Evolutionary conservation across 2,113 vertebrate genomes (phyloP), one percentile per base, ranked within the genome.

Genomic region (Meles meles): DNA sequence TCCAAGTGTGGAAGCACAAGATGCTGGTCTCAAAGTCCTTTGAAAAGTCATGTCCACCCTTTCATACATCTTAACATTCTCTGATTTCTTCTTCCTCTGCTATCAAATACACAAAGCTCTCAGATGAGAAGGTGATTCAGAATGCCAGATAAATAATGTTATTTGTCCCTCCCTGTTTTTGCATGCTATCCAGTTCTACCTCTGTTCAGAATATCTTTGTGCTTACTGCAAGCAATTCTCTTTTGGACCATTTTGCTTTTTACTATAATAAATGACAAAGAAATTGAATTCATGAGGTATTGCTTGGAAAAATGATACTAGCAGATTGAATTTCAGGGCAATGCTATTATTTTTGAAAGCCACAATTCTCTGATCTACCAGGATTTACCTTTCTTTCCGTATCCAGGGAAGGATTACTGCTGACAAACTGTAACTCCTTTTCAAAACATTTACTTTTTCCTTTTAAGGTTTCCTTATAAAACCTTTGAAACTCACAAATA

Each of bases 381-480:
- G 31, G 96, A 97, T 91, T 97, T 98, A 85, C 89, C 37, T 92
- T 88, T 85, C 42, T 92, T 95, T 83, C 39, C 88, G 79, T 88
- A 37, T 86, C 42, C 74, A 34, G 42, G 31, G 71, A 94, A 96
- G 88, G 57, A 87, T 97, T 98, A 97, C 47, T 95, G 47, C 17
- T 97, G 91, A 97, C 63, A 98, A 97, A 98, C 61, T 72, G 14
- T 39, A 96, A 34, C 20, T 69, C 27, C 91, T 42, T 98, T 98
- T 96, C 67, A 67, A 97, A 97, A 96, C 98, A 97, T 86, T 96
- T 93, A 95, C 95, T 52, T 97, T 98, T 97, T 93, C 95, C 63
- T 93, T 90, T 98, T 61, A 96, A 49, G 88, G 5, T 57, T 97
- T 82, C 84, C 72, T 86, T 34, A 55, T 80, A 90, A 96, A 97